These are phyloP conservation scores for Dryas iulia DNA, from an alignment of 1,140 invertebrate genomes.

Conservation along the genomic window DNA sequence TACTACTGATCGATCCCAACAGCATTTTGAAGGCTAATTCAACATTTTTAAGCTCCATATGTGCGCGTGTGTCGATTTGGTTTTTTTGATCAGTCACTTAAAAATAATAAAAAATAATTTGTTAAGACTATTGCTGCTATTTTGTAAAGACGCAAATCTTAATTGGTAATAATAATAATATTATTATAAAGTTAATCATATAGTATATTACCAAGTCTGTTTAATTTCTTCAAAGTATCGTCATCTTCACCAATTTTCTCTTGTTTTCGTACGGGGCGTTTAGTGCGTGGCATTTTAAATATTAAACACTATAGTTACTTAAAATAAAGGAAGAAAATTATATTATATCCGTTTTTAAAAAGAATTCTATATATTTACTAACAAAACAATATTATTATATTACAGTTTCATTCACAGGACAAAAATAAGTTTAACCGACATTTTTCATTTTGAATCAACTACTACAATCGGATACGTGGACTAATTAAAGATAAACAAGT, in stretches of 20 bases:
- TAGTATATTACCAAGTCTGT: constrained; percentile 51
- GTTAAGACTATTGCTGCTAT: too few species aligned
- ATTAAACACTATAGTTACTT: not conserved
- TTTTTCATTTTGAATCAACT: constrained; percentile 21
- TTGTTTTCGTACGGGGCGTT: constrained; percentile 54
- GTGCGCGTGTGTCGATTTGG: constrained; percentile 47
- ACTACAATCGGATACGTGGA: not conserved
- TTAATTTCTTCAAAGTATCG: constrained; percentile 54
- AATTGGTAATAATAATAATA: too few species aligned
- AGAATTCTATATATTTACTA: constrained; percentile 2
- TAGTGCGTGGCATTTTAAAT: constrained; percentile 65
- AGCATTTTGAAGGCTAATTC: constrained; percentile 65
- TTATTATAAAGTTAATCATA: not conserved
- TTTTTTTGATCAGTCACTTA: constrained; percentile 56
- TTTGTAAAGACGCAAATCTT: too few species aligned
- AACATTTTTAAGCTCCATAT: constrained; percentile 52
- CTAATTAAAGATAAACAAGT: not conserved
- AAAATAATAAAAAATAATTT: constrained; percentile 28
- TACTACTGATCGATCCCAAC: constrained; percentile 47
- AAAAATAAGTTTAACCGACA: constrained; percentile 38
- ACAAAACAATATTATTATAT: not conserved
- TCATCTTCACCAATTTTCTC: constrained; percentile 52
- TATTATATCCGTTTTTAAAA: not conserved
- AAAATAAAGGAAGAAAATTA: not conserved
- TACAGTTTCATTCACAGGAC: constrained; percentile 24